These are phyloP conservation scores for Myotis planiceps DNA, from an alignment of 2,797 vertebrate genomes.

Conservation along the genomic window DNA sequence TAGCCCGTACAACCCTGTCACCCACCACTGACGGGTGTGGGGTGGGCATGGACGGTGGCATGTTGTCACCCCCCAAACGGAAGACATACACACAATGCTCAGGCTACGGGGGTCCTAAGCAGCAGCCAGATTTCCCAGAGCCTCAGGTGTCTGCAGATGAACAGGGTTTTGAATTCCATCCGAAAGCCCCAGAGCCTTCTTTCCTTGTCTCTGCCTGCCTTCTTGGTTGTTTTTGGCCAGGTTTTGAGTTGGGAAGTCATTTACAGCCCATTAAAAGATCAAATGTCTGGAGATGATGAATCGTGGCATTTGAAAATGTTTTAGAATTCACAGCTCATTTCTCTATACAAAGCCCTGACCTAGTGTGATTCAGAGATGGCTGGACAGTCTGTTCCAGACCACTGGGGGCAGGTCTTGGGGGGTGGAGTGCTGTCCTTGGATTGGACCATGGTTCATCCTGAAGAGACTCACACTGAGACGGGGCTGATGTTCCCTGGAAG, in stretches of 20 bases:
- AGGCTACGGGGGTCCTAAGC: not conserved
- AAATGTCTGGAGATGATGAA: conserved; percentile 38
- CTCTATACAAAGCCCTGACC: not conserved
- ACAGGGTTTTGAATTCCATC: conserved; percentile 1
- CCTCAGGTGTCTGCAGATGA: not conserved
- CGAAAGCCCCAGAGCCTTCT: not conserved
- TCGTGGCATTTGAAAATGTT: conserved; percentile 21
- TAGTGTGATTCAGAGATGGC: not conserved
- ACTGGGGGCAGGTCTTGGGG: not conserved
- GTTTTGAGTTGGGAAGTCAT: conserved; percentile 55
- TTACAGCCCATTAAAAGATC: conserved; percentile 50
- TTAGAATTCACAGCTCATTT: not conserved
- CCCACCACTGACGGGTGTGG: no score
- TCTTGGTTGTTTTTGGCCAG: conserved; percentile 13
- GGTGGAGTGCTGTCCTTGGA: not conserved
- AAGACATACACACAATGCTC: not conserved
- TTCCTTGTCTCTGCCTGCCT: not conserved
- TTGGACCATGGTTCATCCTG: not conserved
- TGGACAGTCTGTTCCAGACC: not conserved
- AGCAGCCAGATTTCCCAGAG: not conserved
- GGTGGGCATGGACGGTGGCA: fast-evolving
- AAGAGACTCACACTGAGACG: not conserved
- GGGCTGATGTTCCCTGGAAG: not conserved
- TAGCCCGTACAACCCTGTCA: not conserved
- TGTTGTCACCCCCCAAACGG: not conserved